Conservation (phyloP, 2,888 invertebrate genomes). For the Apodemia mormo region DNA sequence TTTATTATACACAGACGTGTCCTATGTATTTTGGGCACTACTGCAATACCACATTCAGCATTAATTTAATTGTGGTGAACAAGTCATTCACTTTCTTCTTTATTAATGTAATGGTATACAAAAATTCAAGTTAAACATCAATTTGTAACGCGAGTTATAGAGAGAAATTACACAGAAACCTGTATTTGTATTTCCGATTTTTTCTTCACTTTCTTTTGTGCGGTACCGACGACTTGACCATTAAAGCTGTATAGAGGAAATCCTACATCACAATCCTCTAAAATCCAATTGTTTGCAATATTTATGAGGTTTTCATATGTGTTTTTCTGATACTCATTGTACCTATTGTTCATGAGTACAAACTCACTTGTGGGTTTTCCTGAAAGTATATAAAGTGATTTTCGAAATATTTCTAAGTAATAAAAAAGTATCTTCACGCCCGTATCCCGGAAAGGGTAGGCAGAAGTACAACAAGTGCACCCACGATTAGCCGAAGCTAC, state of each 20-base stretch:
- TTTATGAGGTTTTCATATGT: constrained; percentile 60
- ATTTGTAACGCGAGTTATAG: too few relatives aligned
- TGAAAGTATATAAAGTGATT: constrained; percentile 36
- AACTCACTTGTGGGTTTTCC: constrained; percentile 60
- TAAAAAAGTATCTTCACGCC: too few relatives aligned
- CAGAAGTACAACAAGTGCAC: too few relatives aligned
- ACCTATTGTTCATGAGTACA: constrained; percentile 56
- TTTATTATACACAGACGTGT: too few relatives aligned
- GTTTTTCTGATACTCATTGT: constrained; percentile 64
- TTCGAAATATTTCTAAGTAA: background rate
- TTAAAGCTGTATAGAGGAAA: constrained; percentile 56
- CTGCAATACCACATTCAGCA: too few relatives aligned
- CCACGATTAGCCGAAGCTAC: too few relatives aligned
- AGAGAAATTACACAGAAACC: constrained; percentile 39
- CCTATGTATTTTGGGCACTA: too few relatives aligned
- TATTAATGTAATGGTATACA: background rate
- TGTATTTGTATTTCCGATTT: constrained; percentile 64
- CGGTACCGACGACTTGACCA: constrained; percentile 55
- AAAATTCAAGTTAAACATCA: background rate
- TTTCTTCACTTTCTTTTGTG: constrained; percentile 63
- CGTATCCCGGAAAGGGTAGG: too few relatives aligned
- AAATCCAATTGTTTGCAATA: constrained; percentile 68
- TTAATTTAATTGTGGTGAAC: too few relatives aligned
- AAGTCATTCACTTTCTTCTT: too few relatives aligned
- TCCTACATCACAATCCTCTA: constrained; percentile 61